Evolutionary conservation across 2,113 vertebrate genomes (phyloP).

Genomic region (Neogale vison): DNA sequence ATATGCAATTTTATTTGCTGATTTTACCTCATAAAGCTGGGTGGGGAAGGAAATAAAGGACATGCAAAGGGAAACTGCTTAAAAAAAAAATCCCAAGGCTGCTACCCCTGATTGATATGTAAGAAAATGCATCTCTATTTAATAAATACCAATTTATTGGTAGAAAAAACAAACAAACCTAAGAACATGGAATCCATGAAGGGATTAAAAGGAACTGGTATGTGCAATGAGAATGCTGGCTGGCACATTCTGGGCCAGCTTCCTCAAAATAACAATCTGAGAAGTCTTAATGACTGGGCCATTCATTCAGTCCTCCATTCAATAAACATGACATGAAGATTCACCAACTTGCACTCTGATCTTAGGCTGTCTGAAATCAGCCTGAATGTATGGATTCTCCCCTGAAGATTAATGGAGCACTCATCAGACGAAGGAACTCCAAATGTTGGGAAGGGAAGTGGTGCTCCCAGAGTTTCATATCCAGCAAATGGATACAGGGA

Average conservation of each 20-base stretch:
- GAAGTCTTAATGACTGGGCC: neutral
- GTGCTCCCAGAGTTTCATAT: neutral
- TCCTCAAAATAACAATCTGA: neutral
- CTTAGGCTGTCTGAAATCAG: neutral
- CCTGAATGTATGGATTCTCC: neutral
- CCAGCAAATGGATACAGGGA: neutral
- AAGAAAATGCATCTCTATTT: neutral
- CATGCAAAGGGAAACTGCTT: neutral
- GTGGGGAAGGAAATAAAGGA: too few relatives aligned
- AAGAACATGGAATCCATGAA: neutral
- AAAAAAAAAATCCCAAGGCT: neutral
- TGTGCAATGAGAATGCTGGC: neutral
- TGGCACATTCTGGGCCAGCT: neutral
- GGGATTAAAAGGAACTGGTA: neutral
- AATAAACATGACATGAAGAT: fast-evolving
- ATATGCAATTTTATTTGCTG: neutral
- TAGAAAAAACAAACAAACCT: neutral
- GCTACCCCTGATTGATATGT: neutral
- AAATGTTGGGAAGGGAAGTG: neutral
- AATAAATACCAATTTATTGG: neutral
- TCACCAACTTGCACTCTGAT: neutral
- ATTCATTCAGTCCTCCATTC: neutral
- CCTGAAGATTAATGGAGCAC: neutral
- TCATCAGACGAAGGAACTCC: neutral
- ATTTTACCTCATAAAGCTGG: neutral